A percentile compares a stretch with the other conserved stretches of the same genome.
Evolutionary conservation across 1,140 invertebrate genomes (phyloP).

Genomic region (Sycobia sp.): DNA sequence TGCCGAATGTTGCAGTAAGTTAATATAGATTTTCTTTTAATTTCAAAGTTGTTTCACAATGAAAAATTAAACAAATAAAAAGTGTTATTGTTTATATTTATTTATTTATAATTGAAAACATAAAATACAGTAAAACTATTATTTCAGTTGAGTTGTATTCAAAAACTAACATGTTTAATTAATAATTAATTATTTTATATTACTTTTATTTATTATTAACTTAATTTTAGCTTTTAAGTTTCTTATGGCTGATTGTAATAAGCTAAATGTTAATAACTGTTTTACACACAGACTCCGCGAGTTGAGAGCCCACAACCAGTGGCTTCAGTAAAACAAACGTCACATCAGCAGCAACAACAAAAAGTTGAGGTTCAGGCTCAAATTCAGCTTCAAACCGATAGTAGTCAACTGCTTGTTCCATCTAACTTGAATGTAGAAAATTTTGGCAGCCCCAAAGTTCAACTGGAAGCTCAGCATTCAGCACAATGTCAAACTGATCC

Average conservation of each 20-base stretch:
- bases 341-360: conserved; percentile 35
- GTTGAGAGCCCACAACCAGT: not conserved
- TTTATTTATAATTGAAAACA: too few species aligned
- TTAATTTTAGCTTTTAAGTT: too few species aligned
- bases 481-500: conserved; percentile 56
- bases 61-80: not conserved
- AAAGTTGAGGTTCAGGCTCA: conserved; percentile 31
- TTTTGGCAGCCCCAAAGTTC: conserved; percentile 35
- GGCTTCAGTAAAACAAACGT: not conserved
- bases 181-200: too few species aligned
- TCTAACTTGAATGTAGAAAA: conserved; percentile 44
- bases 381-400: conserved; percentile 42
- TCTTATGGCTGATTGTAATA: too few species aligned
- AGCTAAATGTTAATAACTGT: too few species aligned
- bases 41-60: not conserved
- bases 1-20: conserved; percentile 50
- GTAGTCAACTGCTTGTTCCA: conserved; percentile 53
- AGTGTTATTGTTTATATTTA: not conserved
- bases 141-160: too few species aligned
- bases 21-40: conserved; percentile 2
- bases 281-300: not conserved
- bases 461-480: conserved; percentile 47
- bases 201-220: not conserved
- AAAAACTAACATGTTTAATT: too few species aligned
- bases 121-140: too few species aligned